Percentiles rank a stretch among this genome's conserved stretches.
phyloP scores from a whole-genome alignment of 2,797 vertebrate species.

The Argya squamiceps region DNA sequence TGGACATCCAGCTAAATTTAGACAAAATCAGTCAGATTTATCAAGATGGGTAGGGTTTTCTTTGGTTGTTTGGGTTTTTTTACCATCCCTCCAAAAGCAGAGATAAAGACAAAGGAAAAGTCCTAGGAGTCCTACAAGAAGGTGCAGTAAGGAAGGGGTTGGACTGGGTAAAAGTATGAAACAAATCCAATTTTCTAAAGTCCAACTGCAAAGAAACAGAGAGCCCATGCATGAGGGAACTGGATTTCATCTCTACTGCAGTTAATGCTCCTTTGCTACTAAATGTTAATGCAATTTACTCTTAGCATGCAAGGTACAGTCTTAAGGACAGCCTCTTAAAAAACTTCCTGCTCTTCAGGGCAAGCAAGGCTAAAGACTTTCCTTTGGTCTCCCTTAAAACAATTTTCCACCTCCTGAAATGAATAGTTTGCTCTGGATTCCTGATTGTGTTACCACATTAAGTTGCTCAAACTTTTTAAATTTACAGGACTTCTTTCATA shows the following conservation, averaged over 20 bases:
- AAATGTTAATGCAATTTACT: not conserved
- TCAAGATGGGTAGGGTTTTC: accelerated
- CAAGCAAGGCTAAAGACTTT: not conserved
- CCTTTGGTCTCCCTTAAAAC: not conserved
- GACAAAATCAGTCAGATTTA: not conserved
- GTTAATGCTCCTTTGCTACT: not conserved
- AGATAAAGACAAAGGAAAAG: not conserved
- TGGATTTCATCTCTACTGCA: not conserved
- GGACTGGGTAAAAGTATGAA: accelerated
- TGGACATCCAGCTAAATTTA: not conserved
- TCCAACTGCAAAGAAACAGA: not conserved
- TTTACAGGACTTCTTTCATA: not conserved
- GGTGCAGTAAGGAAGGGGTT: not conserved
- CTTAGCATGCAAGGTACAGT: not conserved
- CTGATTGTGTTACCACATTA: not conserved
- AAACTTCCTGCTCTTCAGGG: not conserved
- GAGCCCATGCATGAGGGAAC: not conserved
- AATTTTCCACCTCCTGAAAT: not conserved
- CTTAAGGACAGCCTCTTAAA: not conserved
- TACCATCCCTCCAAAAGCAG: too few relatives aligned
- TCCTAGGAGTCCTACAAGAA: not conserved
- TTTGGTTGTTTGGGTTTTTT: not conserved
- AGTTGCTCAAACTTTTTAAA: not conserved
- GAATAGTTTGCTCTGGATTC: not conserved
- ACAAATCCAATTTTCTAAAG: not conserved